Evolutionary conservation across 1,140 invertebrate species (phyloP).

Genomic region (Drosophila bipectinata): DNA sequence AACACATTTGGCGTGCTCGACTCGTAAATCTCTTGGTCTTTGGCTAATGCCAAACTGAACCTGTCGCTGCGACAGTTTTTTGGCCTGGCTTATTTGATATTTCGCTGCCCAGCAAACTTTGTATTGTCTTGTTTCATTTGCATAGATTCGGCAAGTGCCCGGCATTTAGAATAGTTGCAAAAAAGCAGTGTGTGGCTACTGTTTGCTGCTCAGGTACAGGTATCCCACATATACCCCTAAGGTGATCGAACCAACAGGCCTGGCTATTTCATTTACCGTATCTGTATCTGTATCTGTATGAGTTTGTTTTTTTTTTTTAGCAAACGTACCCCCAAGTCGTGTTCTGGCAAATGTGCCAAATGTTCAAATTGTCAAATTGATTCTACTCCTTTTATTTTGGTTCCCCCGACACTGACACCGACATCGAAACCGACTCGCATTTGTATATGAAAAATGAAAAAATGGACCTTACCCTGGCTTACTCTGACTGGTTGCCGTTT

Average conservation of each 20-base stretch:
- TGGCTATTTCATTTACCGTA: conserved; percentile 34
- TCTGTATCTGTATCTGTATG: conserved; percentile 30
- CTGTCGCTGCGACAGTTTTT: conserved; percentile 57
- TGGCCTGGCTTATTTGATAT: conserved; percentile 16
- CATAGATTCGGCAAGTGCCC: conserved; percentile 73
- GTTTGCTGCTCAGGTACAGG: conserved; percentile 3
- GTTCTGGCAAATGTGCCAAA: conserved; percentile 67
- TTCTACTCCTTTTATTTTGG: conserved; percentile 47
- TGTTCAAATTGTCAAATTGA: conserved; percentile 75
- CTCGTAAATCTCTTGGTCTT: conserved; percentile 79
- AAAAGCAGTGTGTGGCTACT: conserved; percentile 41
- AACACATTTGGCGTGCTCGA: conserved; percentile 81
- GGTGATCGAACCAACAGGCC: conserved; percentile 43
- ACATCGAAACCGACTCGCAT: conserved; percentile 47
- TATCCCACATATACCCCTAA: conserved; percentile 12
- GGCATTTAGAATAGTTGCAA: conserved; percentile 70
- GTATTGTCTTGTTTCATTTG: conserved; percentile 65
- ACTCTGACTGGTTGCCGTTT: conserved; percentile 3
- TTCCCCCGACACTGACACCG: conserved; percentile 33
- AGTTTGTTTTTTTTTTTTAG: not conserved
- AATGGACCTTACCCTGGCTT: conserved; percentile 34
- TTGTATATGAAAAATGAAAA: conserved; percentile 29
- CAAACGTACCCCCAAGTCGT: conserved; percentile 54
- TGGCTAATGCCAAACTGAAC: conserved; percentile 67
- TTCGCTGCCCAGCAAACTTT: conserved; percentile 22